Base-by-base conservation (phyloP, 2,797 vertebrate species). In the Bovichtus diacanthus region DNA sequence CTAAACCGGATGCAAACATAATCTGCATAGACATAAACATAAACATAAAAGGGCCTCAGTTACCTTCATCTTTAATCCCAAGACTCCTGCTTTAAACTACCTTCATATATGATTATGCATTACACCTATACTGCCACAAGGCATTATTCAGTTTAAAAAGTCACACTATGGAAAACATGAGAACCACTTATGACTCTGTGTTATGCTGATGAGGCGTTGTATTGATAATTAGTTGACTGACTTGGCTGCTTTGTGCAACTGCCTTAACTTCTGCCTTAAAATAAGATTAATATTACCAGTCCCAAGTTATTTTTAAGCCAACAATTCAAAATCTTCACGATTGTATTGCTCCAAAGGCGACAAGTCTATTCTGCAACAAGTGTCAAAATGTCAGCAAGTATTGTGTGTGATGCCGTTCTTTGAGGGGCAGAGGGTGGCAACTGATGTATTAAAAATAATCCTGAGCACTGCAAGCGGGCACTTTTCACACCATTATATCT, bases 401-500 rank as follows among this genome's bases (percentile, higher is more conserved):
- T 75, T 75, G 47, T 23, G 59, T 38, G 50, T 67, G 55, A 81
- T 66, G 74, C 80, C 70, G 64, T 41, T 75, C 31, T 71, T 69
- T 75, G 54, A 74, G 70, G 56, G 53, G 46, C 23, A 72, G 15
- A 70, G 16, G 53, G 15, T 34, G 44, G 44, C 76, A 71, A 64
- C 8, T 43, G 55, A 77, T 69, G 61, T 51, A 15, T 83, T 63
- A 72, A 70, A 74, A 84, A 72, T 67, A 85, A 73, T 68, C 73
- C 61, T 49, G 56, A 80, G 59, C 66, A 9, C 65, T 63, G 63
- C n/a, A 56, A 43, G 47, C 63, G 36, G 61, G 8, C 31, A 78
- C 67, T 80, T 73, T 80, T 64, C 50, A 56, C 59, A 31, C 61
- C 34, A 68, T 81, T 82, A 71, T 71, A 67, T 72, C 64, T 64